phyloP scores from a whole-genome alignment of 2,888 invertebrate species.

The Tetragnatha montana region DNA sequence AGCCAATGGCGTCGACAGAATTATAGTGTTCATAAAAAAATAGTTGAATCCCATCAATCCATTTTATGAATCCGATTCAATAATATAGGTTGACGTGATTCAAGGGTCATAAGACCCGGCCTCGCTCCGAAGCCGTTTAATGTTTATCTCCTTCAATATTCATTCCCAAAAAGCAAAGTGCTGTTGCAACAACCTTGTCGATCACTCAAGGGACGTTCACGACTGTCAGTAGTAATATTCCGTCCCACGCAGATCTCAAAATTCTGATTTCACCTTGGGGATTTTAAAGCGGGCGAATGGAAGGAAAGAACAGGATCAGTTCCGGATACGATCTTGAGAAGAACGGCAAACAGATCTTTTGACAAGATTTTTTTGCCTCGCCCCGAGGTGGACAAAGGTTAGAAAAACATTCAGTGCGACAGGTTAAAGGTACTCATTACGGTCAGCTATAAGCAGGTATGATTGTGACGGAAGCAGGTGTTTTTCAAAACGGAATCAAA shows the following conservation, averaged over 20 bases:
- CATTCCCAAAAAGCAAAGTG: constrained; percentile 28
- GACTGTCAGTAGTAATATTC: constrained; percentile 41
- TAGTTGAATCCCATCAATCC: not conserved
- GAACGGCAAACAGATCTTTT: constrained; percentile 66
- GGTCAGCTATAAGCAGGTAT: not conserved
- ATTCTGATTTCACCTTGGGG: constrained; percentile 63
- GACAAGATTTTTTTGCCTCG: constrained; percentile 43
- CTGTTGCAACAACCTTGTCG: constrained; percentile 45
- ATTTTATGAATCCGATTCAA: not conserved
- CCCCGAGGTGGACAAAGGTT: constrained; percentile 46
- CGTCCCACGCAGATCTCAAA: constrained; percentile 55
- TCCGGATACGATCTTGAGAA: constrained; percentile 63
- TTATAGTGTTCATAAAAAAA: not conserved
- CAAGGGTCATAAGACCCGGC: not conserved
- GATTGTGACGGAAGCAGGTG: not conserved
- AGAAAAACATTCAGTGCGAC: constrained; percentile 42
- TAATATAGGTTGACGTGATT: constrained; percentile 10
- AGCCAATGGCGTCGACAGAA: not conserved
- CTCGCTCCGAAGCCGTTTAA: not conserved
- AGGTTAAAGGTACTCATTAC: constrained; percentile 26
- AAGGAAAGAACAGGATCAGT: constrained; percentile 53
- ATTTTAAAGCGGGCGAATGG: constrained; percentile 24
- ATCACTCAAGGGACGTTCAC: constrained; percentile 37
- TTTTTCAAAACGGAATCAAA: too few species aligned
- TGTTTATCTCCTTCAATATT: constrained; percentile 8